Evolutionary conservation across 2,888 invertebrate species (phyloP).

Genomic region (Tiliacea aurago): DNA sequence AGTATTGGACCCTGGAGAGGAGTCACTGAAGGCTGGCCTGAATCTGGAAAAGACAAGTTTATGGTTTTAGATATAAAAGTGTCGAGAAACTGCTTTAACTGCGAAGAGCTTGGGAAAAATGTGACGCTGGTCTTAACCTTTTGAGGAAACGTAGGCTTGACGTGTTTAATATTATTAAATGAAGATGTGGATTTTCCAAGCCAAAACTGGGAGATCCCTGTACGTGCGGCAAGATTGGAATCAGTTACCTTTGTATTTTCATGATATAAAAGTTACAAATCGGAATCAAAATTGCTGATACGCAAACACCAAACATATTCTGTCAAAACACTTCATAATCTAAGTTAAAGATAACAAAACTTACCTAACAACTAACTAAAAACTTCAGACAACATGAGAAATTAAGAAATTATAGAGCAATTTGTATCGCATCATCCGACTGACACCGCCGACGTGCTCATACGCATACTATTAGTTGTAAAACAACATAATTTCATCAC

Average conservation of each 20-base stretch:
- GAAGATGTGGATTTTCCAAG: neutral
- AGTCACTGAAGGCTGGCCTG: constrained; percentile 92
- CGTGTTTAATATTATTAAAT: neutral
- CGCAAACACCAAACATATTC: neutral
- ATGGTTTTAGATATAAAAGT: neutral
- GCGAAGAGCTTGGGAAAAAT: neutral
- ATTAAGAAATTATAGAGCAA: constrained; percentile 61
- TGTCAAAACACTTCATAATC: neutral
- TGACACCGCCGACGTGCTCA: constrained; percentile 55
- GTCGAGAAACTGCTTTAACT: neutral
- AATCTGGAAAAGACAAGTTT: constrained; percentile 75
- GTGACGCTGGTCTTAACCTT: neutral
- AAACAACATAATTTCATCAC: constrained; percentile 70
- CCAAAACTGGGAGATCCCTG: neutral
- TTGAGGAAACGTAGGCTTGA: neutral
- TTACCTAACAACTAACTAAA: constrained; percentile 38
- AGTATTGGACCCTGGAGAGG: constrained; percentile 97
- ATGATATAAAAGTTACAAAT: neutral
- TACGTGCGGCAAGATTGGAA: neutral
- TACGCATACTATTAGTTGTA: constrained; percentile 63
- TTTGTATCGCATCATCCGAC: constrained; percentile 58
- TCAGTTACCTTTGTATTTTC: neutral
- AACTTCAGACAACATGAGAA: constrained; percentile 44
- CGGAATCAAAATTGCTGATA: neutral
- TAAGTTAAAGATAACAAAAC: constrained; percentile 16